phyloP scores from a whole-genome alignment of 2,888 invertebrate genomes.

The Ochropleura plecta region DNA sequence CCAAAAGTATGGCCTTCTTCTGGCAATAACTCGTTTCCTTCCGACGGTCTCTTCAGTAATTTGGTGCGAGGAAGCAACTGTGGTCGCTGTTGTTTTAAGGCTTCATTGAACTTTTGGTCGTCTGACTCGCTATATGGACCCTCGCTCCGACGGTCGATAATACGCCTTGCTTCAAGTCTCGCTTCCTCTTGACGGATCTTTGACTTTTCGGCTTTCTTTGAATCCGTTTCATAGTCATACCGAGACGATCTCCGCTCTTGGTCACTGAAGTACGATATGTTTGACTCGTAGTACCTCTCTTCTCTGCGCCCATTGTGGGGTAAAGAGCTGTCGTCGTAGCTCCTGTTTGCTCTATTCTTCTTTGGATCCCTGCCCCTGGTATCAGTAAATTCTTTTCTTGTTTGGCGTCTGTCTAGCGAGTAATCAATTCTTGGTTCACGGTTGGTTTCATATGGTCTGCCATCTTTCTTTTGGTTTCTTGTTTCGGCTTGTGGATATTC shows the following conservation, averaged over 20 bases:
- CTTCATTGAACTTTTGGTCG: constrained; percentile 90
- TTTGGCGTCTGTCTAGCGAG: constrained; percentile 84
- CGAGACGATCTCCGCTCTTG: constrained; percentile 84
- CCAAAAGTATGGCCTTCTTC: constrained; percentile 94
- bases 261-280: constrained; percentile 88
- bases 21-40: constrained; percentile 86
- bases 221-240: constrained; percentile 89
- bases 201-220: constrained; percentile 89
- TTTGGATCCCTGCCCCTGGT: constrained; percentile 80
- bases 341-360: constrained; percentile 81
- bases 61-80: constrained; percentile 93
- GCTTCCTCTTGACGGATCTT: constrained; percentile 89
- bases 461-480: constrained; percentile 83
- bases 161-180: constrained; percentile 84
- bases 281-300: constrained; percentile 86
- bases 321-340: constrained; percentile 87
- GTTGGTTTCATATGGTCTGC: constrained; percentile 76
- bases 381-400: constrained; percentile 82
- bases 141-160: constrained; percentile 83
- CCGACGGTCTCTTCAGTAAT: constrained; percentile 90
- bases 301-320: constrained; percentile 84
- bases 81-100: constrained; percentile 87
- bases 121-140: constrained; percentile 88
- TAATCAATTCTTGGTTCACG: constrained; percentile 86
- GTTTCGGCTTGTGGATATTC: constrained; percentile 85